Conservation (phyloP, 2,113 vertebrate genomes). For the Tetraodon nigroviridis region DNA sequence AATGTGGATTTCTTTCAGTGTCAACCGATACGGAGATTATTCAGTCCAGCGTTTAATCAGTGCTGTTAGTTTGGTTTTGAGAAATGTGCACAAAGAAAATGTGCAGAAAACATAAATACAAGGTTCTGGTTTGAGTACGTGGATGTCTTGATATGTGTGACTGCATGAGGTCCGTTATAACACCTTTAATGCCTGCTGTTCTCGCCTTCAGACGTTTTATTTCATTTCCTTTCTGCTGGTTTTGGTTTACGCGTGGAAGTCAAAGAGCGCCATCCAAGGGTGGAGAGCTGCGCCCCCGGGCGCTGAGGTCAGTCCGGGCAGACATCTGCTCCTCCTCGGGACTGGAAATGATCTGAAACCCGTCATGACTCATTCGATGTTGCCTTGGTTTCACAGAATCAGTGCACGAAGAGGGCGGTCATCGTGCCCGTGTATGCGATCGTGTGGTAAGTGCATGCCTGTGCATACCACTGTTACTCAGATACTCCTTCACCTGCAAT, state of each 20-base stretch:
- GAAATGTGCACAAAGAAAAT: neutral
- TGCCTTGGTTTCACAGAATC: conserved; percentile 33
- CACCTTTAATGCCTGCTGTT: neutral
- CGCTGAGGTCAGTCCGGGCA: conserved; percentile 51
- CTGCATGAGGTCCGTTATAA: no score
- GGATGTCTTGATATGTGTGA: neutral
- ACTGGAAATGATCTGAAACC: neutral
- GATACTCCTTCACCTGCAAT: neutral
- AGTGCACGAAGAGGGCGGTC: neutral
- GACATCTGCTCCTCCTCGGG: neutral
- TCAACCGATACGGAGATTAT: conserved; percentile 28
- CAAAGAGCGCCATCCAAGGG: conserved; percentile 54
- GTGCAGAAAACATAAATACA: no score
- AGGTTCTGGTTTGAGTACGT: no score
- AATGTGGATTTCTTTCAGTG: conserved; percentile 23
- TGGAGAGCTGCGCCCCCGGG: conserved; percentile 57
- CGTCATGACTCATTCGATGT: neutral
- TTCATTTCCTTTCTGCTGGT: conserved; percentile 72
- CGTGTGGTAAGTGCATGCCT: conserved; percentile 55
- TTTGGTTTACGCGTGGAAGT: conserved; percentile 71
- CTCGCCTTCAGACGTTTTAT: conserved; percentile 70
- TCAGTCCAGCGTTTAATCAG: conserved; percentile 1
- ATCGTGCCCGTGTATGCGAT: conserved; percentile 28
- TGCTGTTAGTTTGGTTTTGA: neutral
- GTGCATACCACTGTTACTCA: neutral